These are phyloP conservation scores for Conopomorpha cramerella DNA, from an alignment of 1,140 invertebrate genomes.

Conservation along the genomic window DNA sequence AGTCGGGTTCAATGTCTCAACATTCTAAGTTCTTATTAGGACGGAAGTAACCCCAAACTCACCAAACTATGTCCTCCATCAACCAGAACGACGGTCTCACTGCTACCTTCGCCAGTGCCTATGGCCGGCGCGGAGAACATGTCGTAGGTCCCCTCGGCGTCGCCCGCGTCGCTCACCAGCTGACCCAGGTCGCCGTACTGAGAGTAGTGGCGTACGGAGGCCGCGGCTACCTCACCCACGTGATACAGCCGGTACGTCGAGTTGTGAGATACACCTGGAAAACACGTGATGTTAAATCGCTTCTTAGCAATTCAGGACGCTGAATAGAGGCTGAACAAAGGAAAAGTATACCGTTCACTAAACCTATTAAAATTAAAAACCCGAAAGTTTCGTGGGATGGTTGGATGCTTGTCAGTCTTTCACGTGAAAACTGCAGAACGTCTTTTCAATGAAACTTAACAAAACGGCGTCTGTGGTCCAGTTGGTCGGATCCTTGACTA, in stretches of 20 bases:
- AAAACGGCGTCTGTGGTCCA: no score
- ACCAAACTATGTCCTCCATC: conserved; percentile 87
- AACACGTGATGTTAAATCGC: no score
- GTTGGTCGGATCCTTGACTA: no score
- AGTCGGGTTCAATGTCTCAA: neutral
- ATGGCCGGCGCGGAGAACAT: conserved; percentile 82
- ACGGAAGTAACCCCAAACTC: conserved; percentile 4
- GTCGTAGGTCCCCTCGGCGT: conserved; percentile 68
- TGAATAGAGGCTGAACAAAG: no score
- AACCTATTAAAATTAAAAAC: no score
- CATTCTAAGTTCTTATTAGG: neutral
- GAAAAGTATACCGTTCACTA: no score
- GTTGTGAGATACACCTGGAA: conserved; percentile 88
- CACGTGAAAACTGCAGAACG: no score
- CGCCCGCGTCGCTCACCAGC: conserved; percentile 66
- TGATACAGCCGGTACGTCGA: conserved; percentile 77
- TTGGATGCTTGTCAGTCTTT: no score
- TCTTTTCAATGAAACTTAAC: no score
- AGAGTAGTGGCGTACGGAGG: conserved; percentile 77
- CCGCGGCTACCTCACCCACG: conserved; percentile 71
- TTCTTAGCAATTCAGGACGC: no score
- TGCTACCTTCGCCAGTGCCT: conserved; percentile 72
- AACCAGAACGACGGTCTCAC: conserved; percentile 80
- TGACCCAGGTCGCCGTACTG: conserved; percentile 77
- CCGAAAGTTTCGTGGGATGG: no score